Evolutionary conservation across 2,797 vertebrate genomes (phyloP), one percentile per base, ranked within the genome.

Genomic region (Megaceryle alcyon): DNA sequence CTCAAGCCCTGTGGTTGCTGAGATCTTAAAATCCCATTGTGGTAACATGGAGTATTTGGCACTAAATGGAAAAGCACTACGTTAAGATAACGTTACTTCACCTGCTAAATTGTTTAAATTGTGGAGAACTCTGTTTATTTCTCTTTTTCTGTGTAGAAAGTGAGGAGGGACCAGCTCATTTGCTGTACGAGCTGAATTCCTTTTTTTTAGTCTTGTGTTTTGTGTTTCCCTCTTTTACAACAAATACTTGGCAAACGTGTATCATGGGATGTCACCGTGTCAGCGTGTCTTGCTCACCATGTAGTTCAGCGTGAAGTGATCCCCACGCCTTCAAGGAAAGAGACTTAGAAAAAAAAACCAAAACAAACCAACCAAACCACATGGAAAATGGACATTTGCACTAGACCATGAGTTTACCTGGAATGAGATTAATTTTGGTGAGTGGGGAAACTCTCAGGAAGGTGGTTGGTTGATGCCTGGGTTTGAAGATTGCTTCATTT

Each of bases 1-100:
- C 28, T 37, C 4, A 0, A n/a, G 22, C 26, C 15, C 63, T 0
- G 2, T 18, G 19, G 4, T 13, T n/a, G 37, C 22, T 44, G 57
- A 71, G 28, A 41, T 23, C 33, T 43, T 60, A 75, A 86, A 75
- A 44, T 53, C 16, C 23, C 20, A 14, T 18, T 8, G 9, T 26
- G 25, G 31, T 57, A 48, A 43, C 35, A 28, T n/a, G 10, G 13
- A 51, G 6, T 75, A 28, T 86, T 75, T 68, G 18, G 53, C 25
- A 19, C 48, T 53, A 37, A 22, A 7, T 49, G 31, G 28, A 37
- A 75, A 88, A 78, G 33, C 6, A 29, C 29, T 48, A 2, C 4
- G 1, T 44, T 68, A 76, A 87, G 21, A 23, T 63, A 44, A 63
- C 0, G 0, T 56, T 37, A 25, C 48, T 77, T 92, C 48, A 81